Evolutionary conservation across 2,888 invertebrate genomes (phyloP).

Genomic region (Lasioglossum pauxillum): DNA sequence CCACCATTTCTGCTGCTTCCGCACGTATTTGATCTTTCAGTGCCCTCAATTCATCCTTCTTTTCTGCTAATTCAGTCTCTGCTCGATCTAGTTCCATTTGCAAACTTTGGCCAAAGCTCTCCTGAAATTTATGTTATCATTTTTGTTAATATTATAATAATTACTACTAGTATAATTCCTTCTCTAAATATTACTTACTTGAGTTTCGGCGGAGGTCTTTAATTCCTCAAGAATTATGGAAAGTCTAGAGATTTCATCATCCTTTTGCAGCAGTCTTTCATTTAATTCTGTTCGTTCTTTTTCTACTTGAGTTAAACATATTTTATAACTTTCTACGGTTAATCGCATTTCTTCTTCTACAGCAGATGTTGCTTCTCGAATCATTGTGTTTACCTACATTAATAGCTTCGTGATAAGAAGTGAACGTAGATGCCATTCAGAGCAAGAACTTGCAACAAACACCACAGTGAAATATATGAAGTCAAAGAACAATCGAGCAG

Average conservation of each 20-base stretch:
- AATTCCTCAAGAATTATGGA: constrained; percentile 76
- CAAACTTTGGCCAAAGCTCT: constrained; percentile 82
- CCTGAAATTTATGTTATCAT: constrained; percentile 67
- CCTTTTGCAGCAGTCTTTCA: constrained; percentile 74
- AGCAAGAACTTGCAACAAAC: constrained; percentile 45
- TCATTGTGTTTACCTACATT: constrained; percentile 73
- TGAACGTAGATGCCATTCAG: neutral
- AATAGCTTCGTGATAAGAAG: constrained; percentile 9
- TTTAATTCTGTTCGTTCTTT: constrained; percentile 74
- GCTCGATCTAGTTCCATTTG: constrained; percentile 81
- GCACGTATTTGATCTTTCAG: constrained; percentile 81
- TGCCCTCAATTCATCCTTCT: constrained; percentile 78
- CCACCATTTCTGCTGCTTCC: constrained; percentile 82
- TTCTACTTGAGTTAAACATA: constrained; percentile 73
- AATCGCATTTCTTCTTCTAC: constrained; percentile 77
- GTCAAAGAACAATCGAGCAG: constrained; percentile 11
- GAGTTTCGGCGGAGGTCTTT: constrained; percentile 79
- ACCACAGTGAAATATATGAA: constrained; percentile 50
- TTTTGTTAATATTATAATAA: neutral
- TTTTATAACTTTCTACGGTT: constrained; percentile 73
- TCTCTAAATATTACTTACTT: constrained; percentile 69
- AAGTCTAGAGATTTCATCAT: constrained; percentile 75
- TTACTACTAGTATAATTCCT: neutral
- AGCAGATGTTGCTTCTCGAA: constrained; percentile 73
- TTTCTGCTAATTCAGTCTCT: constrained; percentile 80